A percentile compares a stretch with the other conserved stretches of the same genome.
Evolutionary conservation across 2,113 vertebrate species (phyloP).

Genomic region (Bos taurus): ARS-UCD2.0 NC_037343.1:38796001-38796500

Average conservation of each 20-base stretch:
- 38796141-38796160: neutral
- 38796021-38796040: neutral
- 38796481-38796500: neutral
- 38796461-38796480: neutral
- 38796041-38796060: neutral
- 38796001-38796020: neutral
- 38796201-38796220: neutral
- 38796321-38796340: neutral
- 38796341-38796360: neutral
- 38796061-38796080: neutral
- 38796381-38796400: neutral
- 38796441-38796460: neutral
- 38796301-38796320: neutral
- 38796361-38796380: neutral
- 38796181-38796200: neutral
- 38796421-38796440: neutral
- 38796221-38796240: neutral
- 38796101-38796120: neutral
- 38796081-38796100: neutral
- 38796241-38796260: neutral
- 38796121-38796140: neutral
- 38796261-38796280: neutral
- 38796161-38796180: neutral
- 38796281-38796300: neutral
- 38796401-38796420: neutral